Evolutionary conservation across 1,140 invertebrate genomes (phyloP).

Genomic region (Nymphalis io): DNA sequence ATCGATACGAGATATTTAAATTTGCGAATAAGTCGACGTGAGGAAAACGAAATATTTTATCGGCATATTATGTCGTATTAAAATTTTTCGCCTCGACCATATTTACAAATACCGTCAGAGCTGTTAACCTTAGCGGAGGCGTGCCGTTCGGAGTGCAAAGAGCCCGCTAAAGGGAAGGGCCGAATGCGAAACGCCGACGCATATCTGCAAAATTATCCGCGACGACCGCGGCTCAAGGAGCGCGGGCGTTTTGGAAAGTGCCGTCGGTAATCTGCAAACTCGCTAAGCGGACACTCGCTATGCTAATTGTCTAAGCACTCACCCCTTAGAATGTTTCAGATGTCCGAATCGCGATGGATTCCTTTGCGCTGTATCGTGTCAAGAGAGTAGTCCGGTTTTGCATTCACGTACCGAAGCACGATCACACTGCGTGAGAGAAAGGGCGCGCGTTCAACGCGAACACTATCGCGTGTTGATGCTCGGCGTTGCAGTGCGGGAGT

Average conservation of each 20-base stretch:
- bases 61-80: slow-evolving; percentile 1
- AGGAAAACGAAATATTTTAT: slow-evolving; percentile 27
- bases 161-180: slow-evolving; percentile 44
- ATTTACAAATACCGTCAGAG: slow-evolving; percentile 72
- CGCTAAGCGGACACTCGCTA: slow-evolving; percentile 53
- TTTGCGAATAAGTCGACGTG: slow-evolving; percentile 22
- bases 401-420: slow-evolving; percentile 75
- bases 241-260: slow-evolving; percentile 54
- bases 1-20: slow-evolving; percentile 51
- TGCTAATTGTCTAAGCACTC: slow-evolving; percentile 60
- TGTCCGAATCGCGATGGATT: slow-evolving; percentile 55
- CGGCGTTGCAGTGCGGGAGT: slow-evolving; percentile 57
- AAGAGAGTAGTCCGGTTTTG: slow-evolving; percentile 73
- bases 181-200: slow-evolving; percentile 49
- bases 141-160: neutral
- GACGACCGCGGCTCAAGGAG: slow-evolving; percentile 33
- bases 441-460: slow-evolving; percentile 65
- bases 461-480: slow-evolving; percentile 64
- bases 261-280: slow-evolving; percentile 1
- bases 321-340: slow-evolving; percentile 62
- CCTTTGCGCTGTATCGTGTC: slow-evolving; percentile 54
- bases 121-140: slow-evolving; percentile 58
- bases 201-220: slow-evolving; percentile 45
- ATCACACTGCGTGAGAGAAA: slow-evolving; percentile 77
- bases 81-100: slow-evolving; percentile 41